Evolutionary conservation across 1,140 invertebrate species (phyloP), one percentile per base, ranked within the genome.

Genomic region (Penaeus chinensis): DNA sequence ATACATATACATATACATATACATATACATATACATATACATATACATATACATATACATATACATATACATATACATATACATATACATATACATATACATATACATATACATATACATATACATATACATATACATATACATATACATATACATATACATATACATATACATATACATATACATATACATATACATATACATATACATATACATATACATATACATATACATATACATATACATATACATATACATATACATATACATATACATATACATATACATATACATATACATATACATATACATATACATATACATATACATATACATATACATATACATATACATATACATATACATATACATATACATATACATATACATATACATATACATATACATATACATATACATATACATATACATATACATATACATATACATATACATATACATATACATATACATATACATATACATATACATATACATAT

Each of bases 81-180:
- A 66, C 18, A 66, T 18, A 66, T 18, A 66, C 24, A 66, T 18
- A 66, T 18, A 66, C 24, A 66, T 66, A 66, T 66, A 18, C 18
- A 66, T 66, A 66, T 66, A 66, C 18, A 66, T 66, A 66, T 66
- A 66, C 18, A 66, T 66, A 66, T 66, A 66, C 18, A 66, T 66
- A 66, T 66, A 8, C 18, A 66, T 66, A 66, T 66, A 66, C 1
- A 66, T 66, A 66, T 66, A 66, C 18, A 66, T 66, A 66, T 66
- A 66, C 18, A 66, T 66, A 66, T 66, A 66, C 18, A 66, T 66
- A 66, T 71, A 71, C n/a, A 71, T 71, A 71, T 71, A 71, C 4
- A 71, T 71, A 71, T 71, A 71, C n/a, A 71, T 71, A 71, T 71
- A 71, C n/a, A 71, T 71, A 71, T 71, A 71, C 32, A 71, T 71